A percentile compares a stretch with the other conserved stretches of the same genome.
phyloP scores from a whole-genome alignment of 1,140 invertebrate genomes.

The Drosophila burlai region DNA sequence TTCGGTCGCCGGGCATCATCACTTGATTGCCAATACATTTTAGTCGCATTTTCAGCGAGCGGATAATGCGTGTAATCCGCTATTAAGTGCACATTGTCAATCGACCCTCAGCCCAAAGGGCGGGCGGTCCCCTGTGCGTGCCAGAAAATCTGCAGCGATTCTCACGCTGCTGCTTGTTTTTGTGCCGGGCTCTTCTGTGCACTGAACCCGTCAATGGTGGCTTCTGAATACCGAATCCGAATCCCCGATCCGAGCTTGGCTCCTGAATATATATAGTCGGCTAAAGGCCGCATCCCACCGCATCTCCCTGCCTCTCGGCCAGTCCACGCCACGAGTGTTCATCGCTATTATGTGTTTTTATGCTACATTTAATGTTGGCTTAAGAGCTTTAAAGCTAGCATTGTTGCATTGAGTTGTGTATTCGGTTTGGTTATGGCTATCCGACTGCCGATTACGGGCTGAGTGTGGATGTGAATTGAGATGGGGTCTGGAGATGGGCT shows the following conservation, averaged over 20 bases:
- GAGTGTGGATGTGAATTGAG: background rate
- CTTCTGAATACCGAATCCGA: conserved; percentile 41
- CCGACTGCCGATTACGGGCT: conserved; percentile 10
- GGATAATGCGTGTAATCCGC: conserved; percentile 85
- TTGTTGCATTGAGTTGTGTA: conserved; percentile 71
- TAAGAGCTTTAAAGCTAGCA: conserved; percentile 85
- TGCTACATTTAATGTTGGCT: conserved; percentile 85
- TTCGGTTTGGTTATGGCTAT: conserved; percentile 29
- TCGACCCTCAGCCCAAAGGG: conserved; percentile 41
- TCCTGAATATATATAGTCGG: conserved; percentile 42
- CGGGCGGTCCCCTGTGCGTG: conserved; percentile 55
- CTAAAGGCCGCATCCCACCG: conserved; percentile 16
- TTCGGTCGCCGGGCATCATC: conserved; percentile 57
- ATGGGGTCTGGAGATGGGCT: background rate
- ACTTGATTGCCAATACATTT: conserved; percentile 83
- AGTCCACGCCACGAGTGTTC: conserved; percentile 38
- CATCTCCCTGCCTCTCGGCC: background rate
- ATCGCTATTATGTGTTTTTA: conserved; percentile 84
- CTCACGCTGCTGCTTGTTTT: conserved; percentile 73
- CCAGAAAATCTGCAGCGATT: conserved; percentile 82
- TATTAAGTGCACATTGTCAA: conserved; percentile 85
- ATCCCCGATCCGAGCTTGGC: conserved; percentile 48
- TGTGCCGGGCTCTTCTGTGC: conserved; percentile 58
- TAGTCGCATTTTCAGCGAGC: conserved; percentile 74
- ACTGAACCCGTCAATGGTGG: conserved; percentile 73